Base-by-base conservation (phyloP, 2,113 vertebrate genomes). In the Paralichthys olivaceus region DNA sequence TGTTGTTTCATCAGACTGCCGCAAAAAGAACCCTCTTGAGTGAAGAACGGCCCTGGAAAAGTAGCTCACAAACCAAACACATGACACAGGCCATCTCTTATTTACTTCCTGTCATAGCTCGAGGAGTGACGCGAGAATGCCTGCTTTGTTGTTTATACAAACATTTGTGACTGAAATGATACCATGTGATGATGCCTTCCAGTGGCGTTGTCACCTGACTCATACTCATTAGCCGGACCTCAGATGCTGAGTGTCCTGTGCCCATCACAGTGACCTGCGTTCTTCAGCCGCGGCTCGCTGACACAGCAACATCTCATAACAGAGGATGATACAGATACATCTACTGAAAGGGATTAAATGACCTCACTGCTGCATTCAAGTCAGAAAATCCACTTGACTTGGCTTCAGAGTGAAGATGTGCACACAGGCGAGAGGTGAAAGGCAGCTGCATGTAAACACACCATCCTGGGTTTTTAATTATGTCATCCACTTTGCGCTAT, bases 71-170 rank as follows among this genome's bases (percentile, higher is more conserved):
- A 55, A n/a, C 9, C 59, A 61, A 53, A 74, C 17, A 49, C 32
- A 56, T 13, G 43, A 67, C 67, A 32, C 25, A 2, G 4, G 59
- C 13, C 14, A 3, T 29, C 43, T 40, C 37, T 40, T 40, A 40
- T 40, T 40, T 40, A 40, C 37, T 40, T 13, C 37, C 11, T 40
- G 3, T 12, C 9, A 40, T 13, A 11, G 37, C 37, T 40, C 37
- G 37, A 11, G 37, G 37, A 12, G 9, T 37, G 34, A 37, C 9
- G 9, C 34, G 29, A 32, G 51, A 57, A 28, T 1, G 15, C 0
- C 11, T 2, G 2, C 55, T 81, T 73, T 22, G 6, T 43, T 65
- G 65, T 77, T 45, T 61, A 47, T 64, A 25, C 45, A 73, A 68
- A 76, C 37, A 29, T 58, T 29, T 26, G 6, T 49, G 70, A 63